phyloP scores from a whole-genome alignment of 2,888 invertebrate genomes.

The Sarcophaga rosellei region DNA sequence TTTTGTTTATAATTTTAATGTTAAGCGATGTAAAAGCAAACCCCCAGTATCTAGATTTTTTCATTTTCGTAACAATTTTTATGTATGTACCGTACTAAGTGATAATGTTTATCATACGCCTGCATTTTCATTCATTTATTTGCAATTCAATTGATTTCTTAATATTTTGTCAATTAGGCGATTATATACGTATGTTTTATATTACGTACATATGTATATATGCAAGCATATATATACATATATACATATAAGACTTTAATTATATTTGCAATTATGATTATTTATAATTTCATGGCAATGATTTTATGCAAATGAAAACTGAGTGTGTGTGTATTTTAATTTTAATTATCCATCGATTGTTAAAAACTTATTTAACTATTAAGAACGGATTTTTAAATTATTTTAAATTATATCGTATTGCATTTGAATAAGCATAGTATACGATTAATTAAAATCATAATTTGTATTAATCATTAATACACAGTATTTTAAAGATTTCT shows the following conservation, averaged over 20 bases:
- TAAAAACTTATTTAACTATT: background rate
- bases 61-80: too few species aligned
- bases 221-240: too few species aligned
- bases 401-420: too few species aligned
- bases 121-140: background rate
- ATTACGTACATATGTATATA: background rate
- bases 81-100: too few species aligned
- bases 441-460: constrained; percentile 15
- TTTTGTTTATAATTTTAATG: too few species aligned
- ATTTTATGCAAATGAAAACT: constrained; percentile 4
- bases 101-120: too few species aligned
- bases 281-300: constrained; percentile 30
- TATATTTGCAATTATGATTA: constrained; percentile 40
- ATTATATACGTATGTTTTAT: constrained; percentile 1
- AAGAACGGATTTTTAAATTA: too few species aligned
- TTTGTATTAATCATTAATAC: constrained; percentile 17
- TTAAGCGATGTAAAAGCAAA: too few species aligned
- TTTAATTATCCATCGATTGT: background rate
- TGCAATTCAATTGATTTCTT: constrained; percentile 50
- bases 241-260: constrained; percentile 15
- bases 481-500: background rate
- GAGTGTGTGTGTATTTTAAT: background rate
- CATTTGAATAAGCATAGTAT: too few species aligned
- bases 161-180: constrained; percentile 54
- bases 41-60: too few species aligned